A percentile compares a stretch with the other conserved stretches of the same genome.
Conservation (phyloP, 2,888 invertebrate species). For the Ectobius pallidus region DNA sequence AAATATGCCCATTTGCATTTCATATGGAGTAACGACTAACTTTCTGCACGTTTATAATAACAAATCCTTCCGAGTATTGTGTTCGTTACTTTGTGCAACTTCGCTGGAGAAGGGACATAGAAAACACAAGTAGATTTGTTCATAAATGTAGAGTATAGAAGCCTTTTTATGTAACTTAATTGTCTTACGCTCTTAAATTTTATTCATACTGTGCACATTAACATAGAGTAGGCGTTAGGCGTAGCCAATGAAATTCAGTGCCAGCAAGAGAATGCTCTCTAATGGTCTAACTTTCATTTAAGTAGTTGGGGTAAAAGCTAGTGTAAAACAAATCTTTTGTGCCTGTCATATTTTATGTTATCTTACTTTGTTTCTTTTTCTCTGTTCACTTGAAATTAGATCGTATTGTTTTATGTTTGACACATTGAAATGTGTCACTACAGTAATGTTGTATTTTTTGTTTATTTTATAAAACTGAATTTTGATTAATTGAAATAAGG, state of each 20-base stretch:
- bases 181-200: constrained; percentile 2
- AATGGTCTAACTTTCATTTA: neutral
- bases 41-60: constrained; percentile 26
- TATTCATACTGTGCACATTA: constrained; percentile 23
- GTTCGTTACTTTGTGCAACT: neutral
- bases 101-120: neutral
- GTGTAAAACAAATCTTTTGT: neutral
- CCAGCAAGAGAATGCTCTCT: neutral
- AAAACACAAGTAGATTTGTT: constrained; percentile 2
- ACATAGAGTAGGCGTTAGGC: constrained; percentile 23
- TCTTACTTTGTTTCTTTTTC: constrained; percentile 11
- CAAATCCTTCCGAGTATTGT: neutral
- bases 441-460: too few relatives aligned
- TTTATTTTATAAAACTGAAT: neutral
- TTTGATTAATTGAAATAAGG: constrained; percentile 27
- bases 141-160: constrained; percentile 13
- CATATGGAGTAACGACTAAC: constrained; percentile 20
- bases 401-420: constrained; percentile 1
- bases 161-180: constrained; percentile 11
- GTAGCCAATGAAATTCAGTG: constrained; percentile 7
- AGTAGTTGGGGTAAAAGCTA: constrained; percentile 22
- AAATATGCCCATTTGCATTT: neutral
- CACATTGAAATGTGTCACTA: neutral
- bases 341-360: constrained; percentile 28
- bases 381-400: constrained; percentile 1